Percentiles rank a stretch among this genome's conserved stretches.
These are phyloP conservation scores for Lasioglossum pauxillum DNA, from an alignment of 2,888 invertebrate genomes.

Conservation along the genomic window DNA sequence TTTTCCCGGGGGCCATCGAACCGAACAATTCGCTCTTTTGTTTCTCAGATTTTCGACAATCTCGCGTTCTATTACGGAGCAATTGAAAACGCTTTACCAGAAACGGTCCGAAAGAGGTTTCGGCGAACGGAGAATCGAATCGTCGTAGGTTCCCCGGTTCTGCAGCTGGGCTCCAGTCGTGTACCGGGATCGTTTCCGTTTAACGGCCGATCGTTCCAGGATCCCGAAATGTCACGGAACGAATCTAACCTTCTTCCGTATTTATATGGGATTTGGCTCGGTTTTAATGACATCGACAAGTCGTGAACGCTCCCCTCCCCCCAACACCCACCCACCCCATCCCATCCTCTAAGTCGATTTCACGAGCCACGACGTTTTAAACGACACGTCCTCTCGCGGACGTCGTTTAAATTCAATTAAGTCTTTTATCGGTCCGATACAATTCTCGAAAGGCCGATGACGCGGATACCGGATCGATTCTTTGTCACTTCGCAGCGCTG, in stretches of 20 bases:
- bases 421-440: background rate
- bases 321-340: background rate
- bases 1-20: background rate
- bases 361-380: slow-evolving; percentile 2
- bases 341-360: slow-evolving; percentile 8
- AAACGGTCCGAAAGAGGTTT: slow-evolving; percentile 33
- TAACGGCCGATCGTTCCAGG: slow-evolving; percentile 56
- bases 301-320: slow-evolving; percentile 12
- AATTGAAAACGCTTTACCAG: slow-evolving; percentile 41
- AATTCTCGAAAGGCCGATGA: background rate
- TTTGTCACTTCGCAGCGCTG: background rate
- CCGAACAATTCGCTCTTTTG: slow-evolving; percentile 5
- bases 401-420: slow-evolving; percentile 31
- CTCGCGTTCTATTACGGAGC: slow-evolving; percentile 2
- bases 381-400: background rate
- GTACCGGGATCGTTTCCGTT: slow-evolving; percentile 47
- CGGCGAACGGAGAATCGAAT: slow-evolving; percentile 24
- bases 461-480: background rate
- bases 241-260: slow-evolving; percentile 20
- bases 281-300: slow-evolving; percentile 53
- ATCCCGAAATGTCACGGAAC: slow-evolving; percentile 53
- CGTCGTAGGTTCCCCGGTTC: slow-evolving; percentile 22
- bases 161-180: slow-evolving; percentile 22
- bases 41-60: slow-evolving; percentile 22
- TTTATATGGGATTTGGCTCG: slow-evolving; percentile 43